These are phyloP conservation scores for Ceriagrion tenellum DNA, from an alignment of 2,888 invertebrate genomes.

Conservation along the genomic window DNA sequence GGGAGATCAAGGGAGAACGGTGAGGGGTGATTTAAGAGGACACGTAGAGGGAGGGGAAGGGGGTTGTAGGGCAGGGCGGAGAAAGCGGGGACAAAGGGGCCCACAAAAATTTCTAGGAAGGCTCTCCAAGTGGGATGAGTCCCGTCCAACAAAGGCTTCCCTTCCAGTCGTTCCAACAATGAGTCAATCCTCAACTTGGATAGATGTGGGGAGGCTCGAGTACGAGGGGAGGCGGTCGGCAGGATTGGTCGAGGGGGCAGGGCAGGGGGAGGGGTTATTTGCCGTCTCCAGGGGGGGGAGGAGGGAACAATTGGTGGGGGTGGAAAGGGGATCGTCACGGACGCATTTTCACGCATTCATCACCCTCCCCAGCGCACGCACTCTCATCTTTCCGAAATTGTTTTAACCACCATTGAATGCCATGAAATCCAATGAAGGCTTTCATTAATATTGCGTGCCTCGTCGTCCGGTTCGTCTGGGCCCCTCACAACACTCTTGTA, in stretches of 20 bases:
- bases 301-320: not conserved
- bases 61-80: not conserved
- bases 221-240: not conserved
- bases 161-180: not conserved
- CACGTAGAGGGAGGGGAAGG: not conserved
- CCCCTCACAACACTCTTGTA: not conserved
- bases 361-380: not conserved
- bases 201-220: not conserved
- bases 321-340: not conserved
- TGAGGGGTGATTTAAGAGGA: no score
- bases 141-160: constrained; percentile 8
- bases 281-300: not conserved
- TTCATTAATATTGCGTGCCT: not conserved
- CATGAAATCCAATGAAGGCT: not conserved
- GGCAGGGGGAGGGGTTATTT: no score
- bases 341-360: not conserved
- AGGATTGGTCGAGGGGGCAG: no score
- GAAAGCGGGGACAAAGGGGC: not conserved
- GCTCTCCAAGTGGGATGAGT: not conserved
- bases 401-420: not conserved
- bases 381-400: not conserved
- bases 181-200: constrained; percentile 30
- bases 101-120: not conserved
- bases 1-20: no score
- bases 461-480: not conserved